phyloP scores from a whole-genome alignment of 1,140 invertebrate genomes.

The Diabrotica virgifera region DNA sequence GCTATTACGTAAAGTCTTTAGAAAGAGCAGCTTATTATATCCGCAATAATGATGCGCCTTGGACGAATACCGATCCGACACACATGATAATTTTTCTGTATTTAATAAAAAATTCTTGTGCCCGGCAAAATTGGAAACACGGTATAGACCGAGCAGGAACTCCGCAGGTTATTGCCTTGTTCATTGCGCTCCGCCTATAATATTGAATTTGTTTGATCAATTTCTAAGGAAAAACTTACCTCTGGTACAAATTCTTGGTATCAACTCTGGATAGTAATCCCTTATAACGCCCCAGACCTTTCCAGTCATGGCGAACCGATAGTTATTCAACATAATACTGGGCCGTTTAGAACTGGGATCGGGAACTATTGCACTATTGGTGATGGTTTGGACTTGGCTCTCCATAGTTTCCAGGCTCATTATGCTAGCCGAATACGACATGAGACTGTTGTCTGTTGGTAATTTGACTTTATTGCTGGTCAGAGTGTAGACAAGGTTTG shows the following conservation, averaged over 20 bases:
- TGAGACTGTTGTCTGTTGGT: slow-evolving; percentile 29
- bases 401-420: slow-evolving; percentile 61
- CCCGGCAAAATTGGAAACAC: too few species aligned
- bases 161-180: too few species aligned
- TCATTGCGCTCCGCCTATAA: too few species aligned
- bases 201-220: too few species aligned
- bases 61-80: too few species aligned
- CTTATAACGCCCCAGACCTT: slow-evolving; percentile 73
- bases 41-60: too few species aligned
- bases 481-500: slow-evolving; percentile 44
- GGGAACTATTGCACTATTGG: slow-evolving; percentile 16
- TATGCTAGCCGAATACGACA: slow-evolving; percentile 54
- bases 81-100: too few species aligned
- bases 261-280: slow-evolving; percentile 70
- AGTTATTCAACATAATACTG: slow-evolving; percentile 43
- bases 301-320: slow-evolving; percentile 77
- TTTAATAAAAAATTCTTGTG: too few species aligned
- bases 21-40: too few species aligned
- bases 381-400: slow-evolving; percentile 37
- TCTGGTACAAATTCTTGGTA: slow-evolving; percentile 70
- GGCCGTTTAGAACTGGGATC: slow-evolving; percentile 19
- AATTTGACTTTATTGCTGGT: slow-evolving; percentile 37
- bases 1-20: too few species aligned
- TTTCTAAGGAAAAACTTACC: slow-evolving; percentile 42
- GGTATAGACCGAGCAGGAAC: too few species aligned